Evolutionary conservation across 2,113 vertebrate genomes (phyloP).

Genomic region (Hyla sarda): DNA sequence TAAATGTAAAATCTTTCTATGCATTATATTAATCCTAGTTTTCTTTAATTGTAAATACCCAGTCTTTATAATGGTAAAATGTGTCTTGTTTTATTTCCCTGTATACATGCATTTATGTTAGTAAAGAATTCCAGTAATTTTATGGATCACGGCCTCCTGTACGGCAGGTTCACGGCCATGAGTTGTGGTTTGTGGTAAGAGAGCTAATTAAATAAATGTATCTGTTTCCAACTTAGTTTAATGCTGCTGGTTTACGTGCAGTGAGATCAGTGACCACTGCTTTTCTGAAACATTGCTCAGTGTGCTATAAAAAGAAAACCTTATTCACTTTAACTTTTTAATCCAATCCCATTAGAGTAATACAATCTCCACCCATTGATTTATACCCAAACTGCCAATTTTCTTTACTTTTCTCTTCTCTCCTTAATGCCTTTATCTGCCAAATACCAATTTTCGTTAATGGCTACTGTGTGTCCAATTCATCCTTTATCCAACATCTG

Average conservation of each 20-base stretch:
- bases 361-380: slow-evolving; percentile 41
- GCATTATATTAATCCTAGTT: neutral
- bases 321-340: slow-evolving; percentile 9
- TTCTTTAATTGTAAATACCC: neutral
- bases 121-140: neutral
- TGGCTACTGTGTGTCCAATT: slow-evolving; percentile 32
- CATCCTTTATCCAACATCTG: slow-evolving; percentile 23
- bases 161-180: neutral
- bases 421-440: slow-evolving; percentile 39
- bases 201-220: slow-evolving; percentile 1
- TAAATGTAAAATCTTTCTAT: too few species aligned
- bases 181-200: neutral
- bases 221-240: neutral
- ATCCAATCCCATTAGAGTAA: slow-evolving; percentile 32
- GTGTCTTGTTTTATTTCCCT: neutral
- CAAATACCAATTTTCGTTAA: slow-evolving; percentile 39
- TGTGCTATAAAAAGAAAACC: neutral
- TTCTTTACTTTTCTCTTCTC: slow-evolving; percentile 12
- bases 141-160: neutral
- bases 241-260: neutral
- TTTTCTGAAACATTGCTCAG: neutral
- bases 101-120: neutral
- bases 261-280: neutral
- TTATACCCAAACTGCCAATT: slow-evolving; percentile 22
- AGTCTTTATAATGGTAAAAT: neutral